Percentiles rank a stretch among this genome's conserved stretches.
These are phyloP conservation scores for Drosophila borborema DNA, from an alignment of 2,888 invertebrate species.

Conservation along the genomic window DNA sequence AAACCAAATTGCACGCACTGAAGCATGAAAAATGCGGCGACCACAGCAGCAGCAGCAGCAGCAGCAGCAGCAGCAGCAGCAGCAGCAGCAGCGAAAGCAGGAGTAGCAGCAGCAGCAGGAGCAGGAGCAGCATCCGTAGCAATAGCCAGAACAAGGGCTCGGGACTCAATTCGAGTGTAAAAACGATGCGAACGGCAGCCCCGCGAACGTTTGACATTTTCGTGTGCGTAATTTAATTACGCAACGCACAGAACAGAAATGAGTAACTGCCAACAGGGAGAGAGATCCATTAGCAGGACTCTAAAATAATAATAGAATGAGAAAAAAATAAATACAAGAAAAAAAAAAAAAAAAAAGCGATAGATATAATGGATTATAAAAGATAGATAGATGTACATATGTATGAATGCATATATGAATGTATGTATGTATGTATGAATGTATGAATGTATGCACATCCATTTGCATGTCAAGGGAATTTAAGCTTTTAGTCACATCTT, in stretches of 20 bases:
- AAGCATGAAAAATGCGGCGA: slow-evolving; percentile 77
- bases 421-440: not conserved
- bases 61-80: slow-evolving; percentile 27
- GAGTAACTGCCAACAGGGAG: slow-evolving; percentile 10
- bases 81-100: slow-evolving; percentile 19
- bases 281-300: slow-evolving; percentile 26
- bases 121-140: slow-evolving; percentile 24
- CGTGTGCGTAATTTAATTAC: slow-evolving; percentile 78
- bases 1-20: slow-evolving; percentile 73
- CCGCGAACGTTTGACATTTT: slow-evolving; percentile 75
- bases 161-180: slow-evolving; percentile 80
- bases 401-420: too few species aligned
- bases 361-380: slow-evolving; percentile 7
- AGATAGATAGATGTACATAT: not conserved
- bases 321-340: not conserved
- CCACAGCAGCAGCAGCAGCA: slow-evolving; percentile 52
- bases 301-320: slow-evolving; percentile 1
- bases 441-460: not conserved
- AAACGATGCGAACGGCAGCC: slow-evolving; percentile 60
- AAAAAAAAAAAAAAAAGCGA: not conserved
- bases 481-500: not conserved
- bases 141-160: slow-evolving; percentile 24
- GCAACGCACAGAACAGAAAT: slow-evolving; percentile 23
- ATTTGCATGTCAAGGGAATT: slow-evolving; percentile 1
- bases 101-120: too few species aligned